Conservation (phyloP, 2,797 vertebrate species). For the Morelia viridis region DNA sequence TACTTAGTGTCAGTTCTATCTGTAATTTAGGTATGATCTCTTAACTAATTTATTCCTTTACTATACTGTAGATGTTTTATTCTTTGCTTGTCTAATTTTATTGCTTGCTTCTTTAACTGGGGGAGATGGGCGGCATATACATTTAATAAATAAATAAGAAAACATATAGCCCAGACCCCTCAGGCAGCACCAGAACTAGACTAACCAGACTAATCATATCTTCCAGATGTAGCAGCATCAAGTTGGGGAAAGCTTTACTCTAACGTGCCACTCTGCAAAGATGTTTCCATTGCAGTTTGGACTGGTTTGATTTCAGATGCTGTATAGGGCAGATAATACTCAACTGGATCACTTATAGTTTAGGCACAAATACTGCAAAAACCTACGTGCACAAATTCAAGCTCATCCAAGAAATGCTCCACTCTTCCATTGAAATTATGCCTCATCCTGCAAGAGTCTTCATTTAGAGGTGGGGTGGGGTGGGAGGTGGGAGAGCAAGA, state of each 20-base stretch:
- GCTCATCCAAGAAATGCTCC: not conserved
- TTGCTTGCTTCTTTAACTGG: too few species aligned
- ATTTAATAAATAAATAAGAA: too few species aligned
- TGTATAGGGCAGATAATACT: too few species aligned
- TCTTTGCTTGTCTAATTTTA: too few species aligned
- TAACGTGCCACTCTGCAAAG: not conserved
- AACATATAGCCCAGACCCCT: not conserved
- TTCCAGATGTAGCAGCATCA: not conserved
- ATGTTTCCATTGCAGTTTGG: not conserved
- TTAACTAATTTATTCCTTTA: too few species aligned
- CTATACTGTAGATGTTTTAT: too few species aligned
- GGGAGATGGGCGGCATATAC: too few species aligned
- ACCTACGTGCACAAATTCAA: not conserved
- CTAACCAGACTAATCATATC: not conserved
- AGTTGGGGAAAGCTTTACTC: not conserved
- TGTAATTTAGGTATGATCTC: too few species aligned
- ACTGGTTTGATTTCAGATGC: not conserved
- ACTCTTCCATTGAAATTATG: not conserved
- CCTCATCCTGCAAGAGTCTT: slow-evolving; percentile 49
- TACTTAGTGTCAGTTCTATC: too few species aligned
- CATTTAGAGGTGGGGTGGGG: slow-evolving; percentile 66
- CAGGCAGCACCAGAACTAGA: not conserved
- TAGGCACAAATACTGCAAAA: not conserved
- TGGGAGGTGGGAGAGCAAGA: not conserved
- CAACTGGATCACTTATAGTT: not conserved